phyloP scores from a whole-genome alignment of 30 jellyfish, hydroid and myxozoan species.

The Aurelia sp. region DNA sequence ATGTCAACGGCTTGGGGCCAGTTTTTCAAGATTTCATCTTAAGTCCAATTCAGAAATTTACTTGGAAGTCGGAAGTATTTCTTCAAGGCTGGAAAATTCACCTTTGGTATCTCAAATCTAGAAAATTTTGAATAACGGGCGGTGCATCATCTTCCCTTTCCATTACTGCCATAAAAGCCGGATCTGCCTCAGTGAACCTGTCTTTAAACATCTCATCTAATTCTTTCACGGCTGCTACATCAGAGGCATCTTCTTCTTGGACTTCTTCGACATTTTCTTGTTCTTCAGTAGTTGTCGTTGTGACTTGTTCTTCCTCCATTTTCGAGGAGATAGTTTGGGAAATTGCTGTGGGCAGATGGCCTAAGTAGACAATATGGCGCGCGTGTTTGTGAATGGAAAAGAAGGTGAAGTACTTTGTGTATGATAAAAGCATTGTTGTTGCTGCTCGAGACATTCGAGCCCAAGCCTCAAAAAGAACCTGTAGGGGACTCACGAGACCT shows the following conservation, averaged over 20 bases:
- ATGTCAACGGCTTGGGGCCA: no score
- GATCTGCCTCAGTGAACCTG: slow-evolving; percentile 60
- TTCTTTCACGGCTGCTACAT: slow-evolving; percentile 40
- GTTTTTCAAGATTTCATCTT: no score
- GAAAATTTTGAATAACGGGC: slow-evolving; percentile 47
- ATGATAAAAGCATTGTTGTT: no score
- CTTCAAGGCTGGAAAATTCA: neutral
- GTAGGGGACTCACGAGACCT: no score
- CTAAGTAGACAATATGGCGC: slow-evolving; percentile 7
- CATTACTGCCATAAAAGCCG: slow-evolving; percentile 32
- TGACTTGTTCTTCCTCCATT: slow-evolving; percentile 51
- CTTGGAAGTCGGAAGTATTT: no score
- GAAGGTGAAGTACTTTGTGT: no score
- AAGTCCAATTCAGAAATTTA: no score
- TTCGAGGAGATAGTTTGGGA: neutral
- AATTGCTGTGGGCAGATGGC: slow-evolving; percentile 2
- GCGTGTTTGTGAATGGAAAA: neutral
- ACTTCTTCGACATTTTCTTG: slow-evolving; percentile 15
- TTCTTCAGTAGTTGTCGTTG: slow-evolving; percentile 4
- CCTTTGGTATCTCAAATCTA: slow-evolving; percentile 64
- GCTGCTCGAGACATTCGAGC: no score
- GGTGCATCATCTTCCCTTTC: slow-evolving; percentile 51
- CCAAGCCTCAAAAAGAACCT: no score
- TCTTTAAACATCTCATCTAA: slow-evolving; percentile 62
- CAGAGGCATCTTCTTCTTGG: slow-evolving; percentile 7